Base-by-base conservation (phyloP, 2,888 invertebrate genomes). In the Mythimna pallens region DNA sequence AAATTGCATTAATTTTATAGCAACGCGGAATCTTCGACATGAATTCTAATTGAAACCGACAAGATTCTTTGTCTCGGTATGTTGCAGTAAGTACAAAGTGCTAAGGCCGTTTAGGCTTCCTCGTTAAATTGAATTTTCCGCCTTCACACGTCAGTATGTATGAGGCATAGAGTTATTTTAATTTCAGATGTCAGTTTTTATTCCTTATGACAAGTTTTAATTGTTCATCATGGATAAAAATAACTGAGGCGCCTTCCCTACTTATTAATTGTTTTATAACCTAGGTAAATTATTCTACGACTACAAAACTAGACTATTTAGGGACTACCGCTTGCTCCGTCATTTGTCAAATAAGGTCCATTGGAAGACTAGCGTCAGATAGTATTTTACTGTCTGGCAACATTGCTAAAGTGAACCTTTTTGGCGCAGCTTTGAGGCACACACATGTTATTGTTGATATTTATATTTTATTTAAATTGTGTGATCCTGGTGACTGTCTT, bases 81-180 rank as follows among this genome's bases (percentile, higher is more conserved):
- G 80, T 73, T 64, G 58, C 68, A 66, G 79, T 76, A 66, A 30
- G 22, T 75, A 76, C 61, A 58, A 43, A 64, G 67, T 76, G 69
- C 74, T 75, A 81, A 87, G 89, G 86, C 65, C 88, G 66, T 70
- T 70, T 73, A 22, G 86, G 85, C 80, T 92, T 90, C 89, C 89
- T 90, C 74, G 79, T 90, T 84, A 73, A 74, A 75, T 77, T 83
- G 74, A 83, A 88, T 86, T 89, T 89, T 89, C 87, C 87, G 87
- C 85, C 80, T 88, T 74, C 64, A 36, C 70, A 70, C 62, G 57
- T 69, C 66, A 77, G 83, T 79, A 86, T 6, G 55, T 54, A 54
- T 83, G 83, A 79, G 80, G 82, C 82, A 70, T 75, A 57, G 61
- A 78, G 70, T 76, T 80, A 84, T 86, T 81, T 79, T 79, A 76